phyloP scores from a whole-genome alignment of 2,888 invertebrate genomes.

The Aspidapion aeneum region DNA sequence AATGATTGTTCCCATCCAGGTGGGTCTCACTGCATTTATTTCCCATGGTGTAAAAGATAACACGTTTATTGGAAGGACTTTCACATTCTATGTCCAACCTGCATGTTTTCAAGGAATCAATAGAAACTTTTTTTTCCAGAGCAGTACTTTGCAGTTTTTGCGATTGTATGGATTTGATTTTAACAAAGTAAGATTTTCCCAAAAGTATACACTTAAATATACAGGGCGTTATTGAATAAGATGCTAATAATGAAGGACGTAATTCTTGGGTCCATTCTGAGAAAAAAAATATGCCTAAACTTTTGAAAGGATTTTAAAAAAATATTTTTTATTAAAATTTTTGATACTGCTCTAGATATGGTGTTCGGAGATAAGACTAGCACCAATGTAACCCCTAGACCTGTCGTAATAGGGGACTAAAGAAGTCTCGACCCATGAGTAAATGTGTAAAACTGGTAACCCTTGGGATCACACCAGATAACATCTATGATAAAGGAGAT shows the following conservation, averaged over 20 bases:
- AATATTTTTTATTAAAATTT: too few species aligned
- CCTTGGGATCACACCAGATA: too few species aligned
- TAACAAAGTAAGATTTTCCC: constrained; percentile 63
- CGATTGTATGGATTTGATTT: constrained; percentile 65
- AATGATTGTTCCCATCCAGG: constrained; percentile 61
- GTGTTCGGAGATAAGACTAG: too few species aligned
- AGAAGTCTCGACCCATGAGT: too few species aligned
- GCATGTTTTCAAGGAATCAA: constrained; percentile 59
- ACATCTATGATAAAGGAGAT: too few species aligned
- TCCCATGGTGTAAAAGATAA: constrained; percentile 56
- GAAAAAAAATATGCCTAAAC: not conserved
- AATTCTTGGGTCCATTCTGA: not conserved
- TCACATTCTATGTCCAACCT: constrained; percentile 68
- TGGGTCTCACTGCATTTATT: constrained; percentile 68
- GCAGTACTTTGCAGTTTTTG: constrained; percentile 62
- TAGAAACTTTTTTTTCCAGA: constrained; percentile 59
- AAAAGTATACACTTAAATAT: not conserved
- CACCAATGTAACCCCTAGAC: too few species aligned
- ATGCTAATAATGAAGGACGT: too few species aligned
- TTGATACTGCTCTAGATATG: too few species aligned
- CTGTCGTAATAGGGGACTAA: too few species aligned
- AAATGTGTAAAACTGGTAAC: too few species aligned
- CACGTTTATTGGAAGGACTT: constrained; percentile 57
- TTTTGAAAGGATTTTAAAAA: not conserved
- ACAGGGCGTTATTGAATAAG: too few species aligned